phyloP scores from a whole-genome alignment of 2,888 invertebrate species.

The Agrypnus murinus region DNA sequence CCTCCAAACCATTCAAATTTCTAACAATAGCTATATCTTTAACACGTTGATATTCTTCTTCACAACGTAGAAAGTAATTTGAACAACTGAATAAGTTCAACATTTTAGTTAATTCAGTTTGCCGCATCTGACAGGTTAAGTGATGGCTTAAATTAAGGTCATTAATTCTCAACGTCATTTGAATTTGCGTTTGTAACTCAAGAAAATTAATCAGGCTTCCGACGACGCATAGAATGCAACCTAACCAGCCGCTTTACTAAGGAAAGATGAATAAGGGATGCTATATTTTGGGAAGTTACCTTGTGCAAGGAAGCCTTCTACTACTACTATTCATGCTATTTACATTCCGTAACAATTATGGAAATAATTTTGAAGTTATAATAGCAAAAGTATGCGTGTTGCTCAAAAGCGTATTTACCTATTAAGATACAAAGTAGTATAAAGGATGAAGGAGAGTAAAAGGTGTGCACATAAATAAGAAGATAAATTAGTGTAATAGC shows the following conservation, averaged over 20 bases:
- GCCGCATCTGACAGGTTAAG: conserved; percentile 14
- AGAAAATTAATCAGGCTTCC: conserved; percentile 21
- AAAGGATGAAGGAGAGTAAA: too few species aligned
- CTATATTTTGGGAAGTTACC: not conserved
- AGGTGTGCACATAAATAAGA: too few species aligned
- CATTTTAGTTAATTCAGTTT: conserved; percentile 12
- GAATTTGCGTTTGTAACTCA: conserved; percentile 12
- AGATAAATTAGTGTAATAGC: too few species aligned
- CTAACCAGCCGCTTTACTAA: not conserved
- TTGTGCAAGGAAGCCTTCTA: not conserved
- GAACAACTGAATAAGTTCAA: not conserved
- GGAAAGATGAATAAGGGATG: conserved; percentile 16
- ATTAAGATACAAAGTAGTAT: too few species aligned
- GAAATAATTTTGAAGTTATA: too few species aligned
- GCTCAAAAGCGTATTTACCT: too few species aligned
- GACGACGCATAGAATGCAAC: conserved; percentile 5
- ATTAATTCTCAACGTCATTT: conserved; percentile 12
- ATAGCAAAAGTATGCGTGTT: too few species aligned
- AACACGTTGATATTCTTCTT: too few species aligned
- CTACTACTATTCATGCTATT: too few species aligned
- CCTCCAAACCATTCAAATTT: too few species aligned
- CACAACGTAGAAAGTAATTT: not conserved
- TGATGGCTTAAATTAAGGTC: conserved; percentile 15
- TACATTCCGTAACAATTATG: too few species aligned
- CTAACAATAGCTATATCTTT: too few species aligned